Conservation (phyloP, 2,888 invertebrate species). For the Nysson spinosus region DNA sequence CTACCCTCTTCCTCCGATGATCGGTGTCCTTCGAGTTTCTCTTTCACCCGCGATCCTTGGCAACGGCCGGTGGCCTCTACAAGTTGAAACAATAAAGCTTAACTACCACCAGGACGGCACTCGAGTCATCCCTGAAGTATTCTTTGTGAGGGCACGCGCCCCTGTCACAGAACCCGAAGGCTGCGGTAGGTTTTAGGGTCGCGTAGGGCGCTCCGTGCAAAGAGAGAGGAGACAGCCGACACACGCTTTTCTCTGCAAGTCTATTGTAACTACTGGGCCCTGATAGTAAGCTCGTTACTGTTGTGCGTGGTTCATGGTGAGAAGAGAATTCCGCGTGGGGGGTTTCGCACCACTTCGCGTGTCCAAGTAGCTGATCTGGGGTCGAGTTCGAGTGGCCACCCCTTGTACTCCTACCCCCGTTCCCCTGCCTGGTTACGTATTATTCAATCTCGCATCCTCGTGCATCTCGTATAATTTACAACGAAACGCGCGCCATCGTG, state of each 20-base stretch:
- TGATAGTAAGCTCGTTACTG: slow-evolving; percentile 61
- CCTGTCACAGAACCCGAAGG: slow-evolving; percentile 61
- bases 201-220: too few relatives aligned
- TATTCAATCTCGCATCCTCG: too few relatives aligned
- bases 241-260: slow-evolving; percentile 33
- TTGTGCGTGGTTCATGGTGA: slow-evolving; percentile 48
- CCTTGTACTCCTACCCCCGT: not conserved
- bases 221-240: slow-evolving; percentile 29
- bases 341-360: slow-evolving; percentile 21
- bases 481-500: too few relatives aligned
- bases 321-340: slow-evolving; percentile 8
- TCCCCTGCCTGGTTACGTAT: too few relatives aligned
- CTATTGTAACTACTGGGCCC: slow-evolving; percentile 51
- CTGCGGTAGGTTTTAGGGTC: slow-evolving; percentile 67
- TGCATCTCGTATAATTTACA: too few relatives aligned
- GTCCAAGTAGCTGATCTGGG: slow-evolving; percentile 21
- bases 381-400: slow-evolving; percentile 44
- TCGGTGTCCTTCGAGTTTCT: slow-evolving; percentile 20
- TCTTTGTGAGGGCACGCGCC: slow-evolving; percentile 75
- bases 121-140: slow-evolving; percentile 73
- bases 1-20: not conserved
- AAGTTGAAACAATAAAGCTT: slow-evolving; percentile 73
- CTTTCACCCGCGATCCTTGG: slow-evolving; percentile 44
- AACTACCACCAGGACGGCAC: slow-evolving; percentile 68
- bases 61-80: slow-evolving; percentile 46